These are phyloP conservation scores for Steinernema khuongi DNA, from an alignment of 1,140 invertebrate genomes.

Conservation along the genomic window DNA sequence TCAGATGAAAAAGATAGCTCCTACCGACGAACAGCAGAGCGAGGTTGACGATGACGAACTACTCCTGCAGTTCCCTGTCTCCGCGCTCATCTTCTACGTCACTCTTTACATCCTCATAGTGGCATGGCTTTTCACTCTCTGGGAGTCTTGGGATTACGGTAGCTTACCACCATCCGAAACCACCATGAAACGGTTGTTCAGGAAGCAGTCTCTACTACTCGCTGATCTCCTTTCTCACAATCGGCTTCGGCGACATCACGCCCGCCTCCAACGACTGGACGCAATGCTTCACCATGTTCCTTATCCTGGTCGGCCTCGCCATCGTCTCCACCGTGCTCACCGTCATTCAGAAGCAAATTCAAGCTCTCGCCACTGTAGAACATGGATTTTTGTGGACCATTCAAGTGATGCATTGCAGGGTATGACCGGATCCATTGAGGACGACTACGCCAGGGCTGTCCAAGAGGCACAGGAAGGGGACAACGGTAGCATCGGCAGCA, in stretches of 20 bases:
- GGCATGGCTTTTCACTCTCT: conserved; percentile 45
- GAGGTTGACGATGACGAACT: conserved; percentile 45
- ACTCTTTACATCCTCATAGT: conserved; percentile 46
- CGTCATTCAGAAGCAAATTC: conserved; percentile 52
- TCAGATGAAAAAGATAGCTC: conserved; percentile 30
- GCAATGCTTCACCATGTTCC: conserved; percentile 11
- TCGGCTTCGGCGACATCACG: conserved; percentile 35
- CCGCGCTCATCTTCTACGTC: conserved; percentile 42
- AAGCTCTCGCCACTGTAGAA: conserved; percentile 39
- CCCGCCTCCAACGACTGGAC: not conserved
- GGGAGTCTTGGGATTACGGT: conserved; percentile 49
- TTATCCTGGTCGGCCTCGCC: conserved; percentile 44
- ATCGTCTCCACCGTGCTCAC: conserved; percentile 47
- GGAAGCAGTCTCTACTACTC: conserved; percentile 43
- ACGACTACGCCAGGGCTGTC: conserved; percentile 43
- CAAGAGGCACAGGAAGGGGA: conserved; percentile 31
- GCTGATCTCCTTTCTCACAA: conserved; percentile 46
- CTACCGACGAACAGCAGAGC: conserved; percentile 14
- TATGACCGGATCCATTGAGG: conserved; percentile 45
- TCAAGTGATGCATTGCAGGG: conserved; percentile 24
- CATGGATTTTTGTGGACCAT: not conserved
- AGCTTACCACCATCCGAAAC: not conserved
- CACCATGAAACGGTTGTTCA: conserved; percentile 15
- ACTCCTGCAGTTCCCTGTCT: conserved; percentile 43
- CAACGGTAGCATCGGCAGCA: not conserved